Evolutionary conservation across 1,140 invertebrate genomes (phyloP).

Genomic region (Pissodes strobi): DNA sequence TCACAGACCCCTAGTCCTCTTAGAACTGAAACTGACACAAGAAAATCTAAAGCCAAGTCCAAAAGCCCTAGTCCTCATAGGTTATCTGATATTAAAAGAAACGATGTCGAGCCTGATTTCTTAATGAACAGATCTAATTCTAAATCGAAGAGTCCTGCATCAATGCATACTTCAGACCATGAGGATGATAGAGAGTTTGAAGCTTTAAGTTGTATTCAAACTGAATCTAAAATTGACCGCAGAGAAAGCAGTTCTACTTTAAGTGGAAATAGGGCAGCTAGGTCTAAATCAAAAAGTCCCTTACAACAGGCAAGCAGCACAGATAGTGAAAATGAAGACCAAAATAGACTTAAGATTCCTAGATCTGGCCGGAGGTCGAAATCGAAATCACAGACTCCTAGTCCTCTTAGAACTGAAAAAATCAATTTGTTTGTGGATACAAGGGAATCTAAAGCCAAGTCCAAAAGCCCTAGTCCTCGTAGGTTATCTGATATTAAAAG

Average conservation of each 20-base stretch:
- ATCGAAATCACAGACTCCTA: neutral
- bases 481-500: neutral
- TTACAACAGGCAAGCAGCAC: neutral
- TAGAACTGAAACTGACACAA: neutral
- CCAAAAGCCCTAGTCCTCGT: conserved; percentile 1
- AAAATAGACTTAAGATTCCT: neutral
- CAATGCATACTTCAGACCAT: too few relatives aligned
- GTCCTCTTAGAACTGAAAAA: neutral
- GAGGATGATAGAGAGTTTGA: too few relatives aligned
- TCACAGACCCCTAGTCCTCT: neutral
- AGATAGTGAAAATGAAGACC: neutral
- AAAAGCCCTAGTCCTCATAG: conserved; percentile 2
- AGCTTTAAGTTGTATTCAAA: too few relatives aligned
- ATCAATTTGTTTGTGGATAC: neutral
- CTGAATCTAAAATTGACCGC: too few relatives aligned
- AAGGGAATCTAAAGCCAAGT: neutral
- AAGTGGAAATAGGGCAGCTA: neutral
- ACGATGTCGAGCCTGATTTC: neutral
- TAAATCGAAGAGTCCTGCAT: neutral
- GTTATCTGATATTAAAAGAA: neutral
- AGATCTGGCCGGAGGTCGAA: neutral
- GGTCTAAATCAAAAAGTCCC: neutral
- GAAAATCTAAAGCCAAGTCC: neutral
- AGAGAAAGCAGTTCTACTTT: too few relatives aligned
- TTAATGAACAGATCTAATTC: too few relatives aligned